These are phyloP conservation scores for Pheosia gnoma DNA, from an alignment of 2,888 invertebrate species.

Conservation along the genomic window DNA sequence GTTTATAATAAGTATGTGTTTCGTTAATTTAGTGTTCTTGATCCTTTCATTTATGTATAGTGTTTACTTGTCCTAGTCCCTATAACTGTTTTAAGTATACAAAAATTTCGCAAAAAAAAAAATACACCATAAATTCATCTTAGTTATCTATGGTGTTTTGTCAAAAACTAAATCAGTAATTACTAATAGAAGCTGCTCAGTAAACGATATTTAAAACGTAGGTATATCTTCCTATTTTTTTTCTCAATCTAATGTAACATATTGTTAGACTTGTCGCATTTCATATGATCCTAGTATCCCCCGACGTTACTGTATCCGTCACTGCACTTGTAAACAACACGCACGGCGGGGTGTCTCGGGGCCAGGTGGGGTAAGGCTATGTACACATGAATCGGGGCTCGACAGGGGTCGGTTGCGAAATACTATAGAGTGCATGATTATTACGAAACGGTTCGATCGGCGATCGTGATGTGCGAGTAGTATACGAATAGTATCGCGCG, in stretches of 20 bases:
- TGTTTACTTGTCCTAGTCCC: no score
- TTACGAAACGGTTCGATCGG: conserved; percentile 62
- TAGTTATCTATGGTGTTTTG: no score
- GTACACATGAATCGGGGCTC: conserved; percentile 49
- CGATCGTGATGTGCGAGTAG: conserved; percentile 39
- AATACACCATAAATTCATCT: no score
- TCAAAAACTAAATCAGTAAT: no score
- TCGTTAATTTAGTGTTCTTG: neutral
- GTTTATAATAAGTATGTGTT: neutral
- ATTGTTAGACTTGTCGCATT: neutral
- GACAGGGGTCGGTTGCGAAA: conserved; percentile 49
- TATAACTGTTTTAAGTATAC: no score
- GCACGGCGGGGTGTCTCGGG: conserved; percentile 22
- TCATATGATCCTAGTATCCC: conserved; percentile 1
- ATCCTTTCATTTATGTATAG: neutral
- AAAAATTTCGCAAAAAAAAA: no score
- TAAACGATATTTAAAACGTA: no score
- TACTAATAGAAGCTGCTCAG: no score
- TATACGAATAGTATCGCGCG: conserved; percentile 25
- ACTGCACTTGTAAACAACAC: conserved; percentile 37
- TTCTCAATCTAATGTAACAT: no score
- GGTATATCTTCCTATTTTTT: no score
- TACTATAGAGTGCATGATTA: conserved; percentile 39
- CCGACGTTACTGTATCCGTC: conserved; percentile 12
- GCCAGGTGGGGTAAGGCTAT: conserved; percentile 43